A percentile compares a stretch with the other conserved stretches of the same genome.
phyloP scores from a whole-genome alignment of 2,797 vertebrate genomes.

The Luscinia megarhynchos region DNA sequence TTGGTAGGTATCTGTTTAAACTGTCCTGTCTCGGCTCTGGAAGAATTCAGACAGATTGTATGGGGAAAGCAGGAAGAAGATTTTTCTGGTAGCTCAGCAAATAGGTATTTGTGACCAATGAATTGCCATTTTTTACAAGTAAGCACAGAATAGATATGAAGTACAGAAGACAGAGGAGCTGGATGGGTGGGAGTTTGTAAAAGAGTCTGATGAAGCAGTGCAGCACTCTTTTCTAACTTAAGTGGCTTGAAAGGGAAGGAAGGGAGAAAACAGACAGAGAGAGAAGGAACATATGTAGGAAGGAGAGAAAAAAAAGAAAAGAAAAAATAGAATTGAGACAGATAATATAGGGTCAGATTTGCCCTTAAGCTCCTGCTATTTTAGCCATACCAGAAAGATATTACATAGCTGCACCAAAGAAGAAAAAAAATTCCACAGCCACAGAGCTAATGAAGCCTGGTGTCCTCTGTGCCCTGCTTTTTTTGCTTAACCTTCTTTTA shows the following conservation, averaged over 20 bases:
- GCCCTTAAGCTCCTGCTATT: slow-evolving; percentile 60
- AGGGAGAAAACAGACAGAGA: slow-evolving; percentile 32
- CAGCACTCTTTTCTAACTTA: background rate
- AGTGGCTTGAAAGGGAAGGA: slow-evolving; percentile 24
- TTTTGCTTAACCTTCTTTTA: background rate
- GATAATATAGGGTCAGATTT: slow-evolving; percentile 59
- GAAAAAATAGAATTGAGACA: slow-evolving; percentile 35
- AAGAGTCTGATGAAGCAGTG: slow-evolving; percentile 14
- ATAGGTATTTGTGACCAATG: background rate
- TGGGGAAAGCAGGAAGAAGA: background rate
- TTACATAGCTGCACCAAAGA: slow-evolving; percentile 5
- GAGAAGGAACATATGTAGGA: slow-evolving; percentile 53
- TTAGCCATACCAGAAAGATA: background rate
- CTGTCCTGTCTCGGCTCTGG: background rate
- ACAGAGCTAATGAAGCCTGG: background rate
- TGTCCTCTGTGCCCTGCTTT: background rate
- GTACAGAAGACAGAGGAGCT: background rate
- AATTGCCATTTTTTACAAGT: background rate
- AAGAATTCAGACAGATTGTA: background rate
- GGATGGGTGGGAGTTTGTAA: slow-evolving; percentile 42
- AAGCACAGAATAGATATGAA: background rate
- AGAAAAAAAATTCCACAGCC: background rate
- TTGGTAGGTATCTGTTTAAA: background rate
- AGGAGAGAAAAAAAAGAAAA: slow-evolving; percentile 49
- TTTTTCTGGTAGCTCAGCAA: slow-evolving; percentile 13